Conservation (phyloP, 2,797 vertebrate species). For the Lepidocolaptes lacrymiger region DNA sequence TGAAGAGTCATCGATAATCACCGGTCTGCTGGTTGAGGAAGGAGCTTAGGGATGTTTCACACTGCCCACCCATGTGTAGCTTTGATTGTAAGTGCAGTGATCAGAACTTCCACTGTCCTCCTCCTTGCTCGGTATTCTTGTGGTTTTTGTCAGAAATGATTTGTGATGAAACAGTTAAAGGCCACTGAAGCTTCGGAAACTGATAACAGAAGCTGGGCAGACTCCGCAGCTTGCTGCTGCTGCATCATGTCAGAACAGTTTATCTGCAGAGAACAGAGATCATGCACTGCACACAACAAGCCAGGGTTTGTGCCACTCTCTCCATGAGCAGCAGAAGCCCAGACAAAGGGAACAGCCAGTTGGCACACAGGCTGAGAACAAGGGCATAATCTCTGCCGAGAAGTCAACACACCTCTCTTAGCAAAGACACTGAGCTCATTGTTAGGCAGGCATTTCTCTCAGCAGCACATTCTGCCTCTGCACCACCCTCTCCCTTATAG, state of each 20-base stretch:
- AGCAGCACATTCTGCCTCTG: background rate
- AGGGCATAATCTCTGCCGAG: background rate
- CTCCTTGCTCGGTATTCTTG: background rate
- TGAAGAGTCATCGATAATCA: background rate
- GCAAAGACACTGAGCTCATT: background rate
- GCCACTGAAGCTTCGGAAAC: background rate
- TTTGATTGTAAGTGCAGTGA: background rate
- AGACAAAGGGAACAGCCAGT: background rate
- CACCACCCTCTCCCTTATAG: background rate
- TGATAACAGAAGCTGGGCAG: background rate
- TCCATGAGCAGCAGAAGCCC: background rate
- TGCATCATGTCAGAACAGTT: background rate
- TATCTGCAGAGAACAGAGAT: conserved; percentile 9
- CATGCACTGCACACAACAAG: background rate
- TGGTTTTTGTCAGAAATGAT: background rate
- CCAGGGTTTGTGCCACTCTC: background rate
- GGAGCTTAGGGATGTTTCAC: background rate
- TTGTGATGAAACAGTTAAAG: background rate
- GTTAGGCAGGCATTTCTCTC: background rate
- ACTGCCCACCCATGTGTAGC: background rate
- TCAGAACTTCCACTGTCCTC: background rate
- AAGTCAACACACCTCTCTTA: background rate
- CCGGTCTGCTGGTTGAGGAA: background rate
- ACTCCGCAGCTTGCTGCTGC: background rate
- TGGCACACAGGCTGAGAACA: background rate